Evolutionary conservation across 2,113 vertebrate species (phyloP).

Genomic region (Cnemophilus loriae): DNA sequence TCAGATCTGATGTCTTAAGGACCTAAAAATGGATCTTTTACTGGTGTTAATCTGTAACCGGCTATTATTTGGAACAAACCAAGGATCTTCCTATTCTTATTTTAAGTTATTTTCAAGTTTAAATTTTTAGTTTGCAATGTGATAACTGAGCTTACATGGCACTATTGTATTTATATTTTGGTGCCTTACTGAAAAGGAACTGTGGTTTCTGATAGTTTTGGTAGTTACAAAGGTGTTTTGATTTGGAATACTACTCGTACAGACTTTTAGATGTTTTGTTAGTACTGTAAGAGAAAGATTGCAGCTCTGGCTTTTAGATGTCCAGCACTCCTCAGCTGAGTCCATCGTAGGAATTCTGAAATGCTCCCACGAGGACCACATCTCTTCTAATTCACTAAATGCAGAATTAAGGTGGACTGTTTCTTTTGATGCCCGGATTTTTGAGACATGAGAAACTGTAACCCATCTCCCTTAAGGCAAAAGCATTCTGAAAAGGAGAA

Average conservation of each 20-base stretch:
- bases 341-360: rapidly evolving
- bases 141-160: background rate
- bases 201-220: background rate
- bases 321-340: background rate
- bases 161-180: background rate
- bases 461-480: background rate
- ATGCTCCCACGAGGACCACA: background rate
- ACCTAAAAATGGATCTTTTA: background rate
- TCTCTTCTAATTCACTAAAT: background rate
- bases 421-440: background rate
- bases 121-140: background rate
- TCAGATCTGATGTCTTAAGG: background rate
- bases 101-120: background rate
- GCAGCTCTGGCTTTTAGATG: background rate
- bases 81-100: background rate
- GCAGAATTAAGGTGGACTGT: background rate
- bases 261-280: background rate
- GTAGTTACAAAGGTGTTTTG: background rate
- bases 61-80: background rate
- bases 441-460: background rate
- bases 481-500: background rate
- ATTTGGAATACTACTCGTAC: background rate
- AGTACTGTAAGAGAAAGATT: background rate
- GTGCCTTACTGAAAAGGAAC: background rate
- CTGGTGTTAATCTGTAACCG: background rate